A percentile compares a stretch with the other conserved stretches of the same genome.
Evolutionary conservation across 2,888 invertebrate genomes (phyloP).

Genomic region (Endomychus coccineus): DNA sequence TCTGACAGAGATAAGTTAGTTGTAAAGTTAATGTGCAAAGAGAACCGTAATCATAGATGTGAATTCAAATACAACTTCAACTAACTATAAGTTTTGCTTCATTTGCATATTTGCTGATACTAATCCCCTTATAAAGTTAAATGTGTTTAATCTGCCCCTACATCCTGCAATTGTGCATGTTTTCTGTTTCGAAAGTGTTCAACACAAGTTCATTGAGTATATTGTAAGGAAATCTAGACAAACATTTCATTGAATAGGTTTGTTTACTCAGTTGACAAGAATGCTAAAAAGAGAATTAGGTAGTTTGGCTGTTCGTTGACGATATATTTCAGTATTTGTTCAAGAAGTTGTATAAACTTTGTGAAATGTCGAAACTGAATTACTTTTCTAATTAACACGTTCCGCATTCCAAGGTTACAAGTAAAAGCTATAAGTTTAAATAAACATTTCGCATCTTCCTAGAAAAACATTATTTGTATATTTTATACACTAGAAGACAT

Average conservation of each 20-base stretch:
- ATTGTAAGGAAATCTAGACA: neutral
- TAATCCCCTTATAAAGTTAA: conserved; percentile 23
- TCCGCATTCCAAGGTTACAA: too few species aligned
- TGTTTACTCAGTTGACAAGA: neutral
- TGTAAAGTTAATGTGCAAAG: conserved; percentile 22
- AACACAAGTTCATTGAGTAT: conserved; percentile 5
- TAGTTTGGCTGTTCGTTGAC: too few species aligned
- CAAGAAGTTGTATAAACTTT: too few species aligned
- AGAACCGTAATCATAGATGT: conserved; percentile 27
- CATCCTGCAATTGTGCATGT: conserved; percentile 12
- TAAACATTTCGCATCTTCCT: too few species aligned
- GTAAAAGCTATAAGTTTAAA: too few species aligned
- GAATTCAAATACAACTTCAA: conserved; percentile 27
- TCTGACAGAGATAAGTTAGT: conserved; percentile 22
- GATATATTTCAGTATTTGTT: too few species aligned
- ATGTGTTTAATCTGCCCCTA: conserved; percentile 12
- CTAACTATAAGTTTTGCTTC: conserved; percentile 26
- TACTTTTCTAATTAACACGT: too few species aligned
- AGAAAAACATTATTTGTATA: too few species aligned
- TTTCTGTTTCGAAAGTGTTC: conserved; percentile 13
- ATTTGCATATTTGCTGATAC: conserved; percentile 32
- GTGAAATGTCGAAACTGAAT: too few species aligned
- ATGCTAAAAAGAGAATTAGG: too few species aligned
- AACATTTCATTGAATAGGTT: neutral
- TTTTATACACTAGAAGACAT: too few species aligned